Base-by-base conservation (phyloP, 2,888 invertebrate species). In the Conistra vaccinii region DNA sequence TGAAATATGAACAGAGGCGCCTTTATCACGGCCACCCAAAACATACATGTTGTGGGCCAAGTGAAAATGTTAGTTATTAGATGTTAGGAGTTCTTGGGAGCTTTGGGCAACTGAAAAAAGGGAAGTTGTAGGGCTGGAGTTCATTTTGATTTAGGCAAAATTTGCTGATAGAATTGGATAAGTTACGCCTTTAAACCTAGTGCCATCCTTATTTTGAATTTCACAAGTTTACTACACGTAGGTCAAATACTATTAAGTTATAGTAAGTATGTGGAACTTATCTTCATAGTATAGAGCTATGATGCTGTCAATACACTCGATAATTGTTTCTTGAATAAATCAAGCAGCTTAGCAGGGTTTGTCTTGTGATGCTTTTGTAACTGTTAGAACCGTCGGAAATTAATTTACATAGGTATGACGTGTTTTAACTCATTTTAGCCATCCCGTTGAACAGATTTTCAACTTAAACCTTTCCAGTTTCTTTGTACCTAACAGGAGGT, bases 1-100 rank as follows among this genome's bases (percentile, higher is more conserved):
- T 93, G 92, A 94, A 92, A 93, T 94, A 94, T 93, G 93, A 92
- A 93, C 93, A 89, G 80, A 82, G 61, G 81, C 65, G 88, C 88
- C 88, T 92, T 93, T 94, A 93, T 93, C 94, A 89, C 84, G 88
- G 69, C 85, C 90, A 85, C 86, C 92, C 92, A 85, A 92, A 92
- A 93, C 91, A 91, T 86, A 81, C 85, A 89, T 85, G 89, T 67
- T 88, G 89, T 92, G 93, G 93, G 87, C 83, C 91, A 92, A 92
- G 91, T 84, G 66, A 81, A 51, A 85, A 35, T 68, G 75, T 61
- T 71, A 71, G 51, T 69, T 67, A 69, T 80, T 71, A 32, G 68
- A 73, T 57, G 78, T 71, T n/a, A 61, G 5, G 55, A 55, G 39
- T 61, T 84, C 61, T 69, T 26, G 0, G 29, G 29, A 61, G 69